Evolutionary conservation across 2,888 invertebrate genomes (phyloP).

Genomic region (Archips xylosteana): DNA sequence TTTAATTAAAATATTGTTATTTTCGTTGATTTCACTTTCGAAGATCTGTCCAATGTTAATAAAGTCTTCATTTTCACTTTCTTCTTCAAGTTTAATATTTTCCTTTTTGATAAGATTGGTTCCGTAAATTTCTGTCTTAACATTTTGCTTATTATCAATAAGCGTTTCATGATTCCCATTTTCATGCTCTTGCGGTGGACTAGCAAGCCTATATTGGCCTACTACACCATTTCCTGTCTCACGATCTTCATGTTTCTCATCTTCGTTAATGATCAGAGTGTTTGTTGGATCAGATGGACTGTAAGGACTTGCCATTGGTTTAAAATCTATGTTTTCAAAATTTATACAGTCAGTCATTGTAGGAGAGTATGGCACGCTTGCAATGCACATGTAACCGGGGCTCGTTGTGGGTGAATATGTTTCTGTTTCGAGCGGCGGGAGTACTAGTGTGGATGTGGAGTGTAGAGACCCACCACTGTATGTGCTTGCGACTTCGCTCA

Average conservation of each 20-base stretch:
- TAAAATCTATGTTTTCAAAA: constrained; percentile 5
- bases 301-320: not conserved
- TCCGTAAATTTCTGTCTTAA: not conserved
- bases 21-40: not conserved
- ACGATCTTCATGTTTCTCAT: not conserved
- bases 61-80: not conserved
- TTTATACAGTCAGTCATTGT: not conserved
- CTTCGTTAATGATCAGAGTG: not conserved
- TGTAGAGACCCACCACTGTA: not conserved
- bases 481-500: not conserved
- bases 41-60: not conserved
- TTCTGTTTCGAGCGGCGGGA: constrained; percentile 1
- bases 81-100: not conserved
- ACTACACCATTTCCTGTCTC: not conserved
- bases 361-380: constrained; percentile 2
- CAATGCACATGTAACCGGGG: not conserved
- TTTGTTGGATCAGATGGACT: constrained; percentile 10
- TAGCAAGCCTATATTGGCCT: not conserved
- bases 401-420: constrained; percentile 5
- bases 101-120: constrained; percentile 7
- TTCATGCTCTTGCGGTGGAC: not conserved
- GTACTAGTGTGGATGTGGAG: constrained; percentile 1
- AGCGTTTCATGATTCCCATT: not conserved
- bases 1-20: not conserved
- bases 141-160: not conserved